Evolutionary conservation across 2,113 vertebrate species (phyloP), one percentile per base, ranked within the genome.

Genomic region (Orientallactaga bullata): DNA sequence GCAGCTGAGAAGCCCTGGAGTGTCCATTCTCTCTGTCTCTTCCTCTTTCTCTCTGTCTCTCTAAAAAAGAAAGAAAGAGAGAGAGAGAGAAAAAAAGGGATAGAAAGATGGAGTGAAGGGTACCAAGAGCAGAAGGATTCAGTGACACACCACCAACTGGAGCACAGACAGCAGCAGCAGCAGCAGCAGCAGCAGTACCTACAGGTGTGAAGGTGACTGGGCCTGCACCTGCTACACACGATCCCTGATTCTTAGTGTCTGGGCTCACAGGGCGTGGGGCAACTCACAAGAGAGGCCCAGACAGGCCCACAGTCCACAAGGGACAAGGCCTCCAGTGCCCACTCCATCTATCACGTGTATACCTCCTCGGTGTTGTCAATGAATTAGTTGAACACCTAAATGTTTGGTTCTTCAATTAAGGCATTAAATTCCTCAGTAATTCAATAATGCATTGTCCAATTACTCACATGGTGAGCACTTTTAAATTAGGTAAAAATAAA

Each of bases 401-500:
- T 35, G 17, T 74, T 51, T 77, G 60, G 55, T 91, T 69, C 90
- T 81, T 93, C 66, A 28, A 8, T 83, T 51, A 55, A 77, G 81
- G 51, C 51, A 32, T 61, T 37, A 83, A 92, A 79, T 93, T 47
- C 68, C 76, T 84, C 88, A 16, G n/a, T 85, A 88, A 95, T 94
- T 94, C 92, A 82, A 84, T 71, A 95, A 85, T 2, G 60, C 47
- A 26, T 61, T 80, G 73, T 65, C 78, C 88, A 81, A 55, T 95
- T 81, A 89, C 37, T 94, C 79, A 82, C 85, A 51, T 16, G 89
- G 80, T 7, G 9, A 66, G 68, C 7, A 24, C 81, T 37, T 93
- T 86, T 87, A 94, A 92, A 94, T 96, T 60, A 82, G 47, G 76
- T 93, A 66, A 88, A 87, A 90, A 87, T 96, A 55, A 94, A 95